Evolutionary conservation across 2,797 vertebrate species (phyloP).

Genomic region (Enteromius mattozi): DNA sequence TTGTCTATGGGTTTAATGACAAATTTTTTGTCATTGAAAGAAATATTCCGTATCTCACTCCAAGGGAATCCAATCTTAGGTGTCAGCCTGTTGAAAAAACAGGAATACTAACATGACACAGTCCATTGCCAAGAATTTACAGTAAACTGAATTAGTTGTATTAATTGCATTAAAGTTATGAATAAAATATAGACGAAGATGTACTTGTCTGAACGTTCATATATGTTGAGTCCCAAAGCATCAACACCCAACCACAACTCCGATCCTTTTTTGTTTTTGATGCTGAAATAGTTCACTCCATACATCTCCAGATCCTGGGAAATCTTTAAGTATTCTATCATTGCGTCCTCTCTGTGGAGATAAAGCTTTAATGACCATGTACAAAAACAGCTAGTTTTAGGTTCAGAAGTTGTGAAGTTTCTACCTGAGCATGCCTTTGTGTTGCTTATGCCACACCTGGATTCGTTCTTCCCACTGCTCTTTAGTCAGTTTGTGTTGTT

Average conservation of each 20-base stretch:
- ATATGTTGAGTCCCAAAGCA: slow-evolving; percentile 95
- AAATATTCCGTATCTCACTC: slow-evolving; percentile 98
- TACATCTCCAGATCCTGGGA: slow-evolving; percentile 99
- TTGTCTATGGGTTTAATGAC: slow-evolving; percentile 98
- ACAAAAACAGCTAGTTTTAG: background rate
- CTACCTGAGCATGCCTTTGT: slow-evolving; percentile 93
- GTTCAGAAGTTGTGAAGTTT: background rate
- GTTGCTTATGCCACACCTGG: slow-evolving; percentile 95
- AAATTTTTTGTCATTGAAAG: slow-evolving; percentile 99
- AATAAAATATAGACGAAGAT: background rate
- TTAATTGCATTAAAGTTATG: background rate
- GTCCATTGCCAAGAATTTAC: background rate
- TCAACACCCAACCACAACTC: slow-evolving; percentile 96
- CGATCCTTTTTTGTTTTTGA: slow-evolving; percentile 98
- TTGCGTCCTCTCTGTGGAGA: slow-evolving; percentile 89
- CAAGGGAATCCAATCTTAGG: slow-evolving; percentile 98
- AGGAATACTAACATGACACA: background rate
- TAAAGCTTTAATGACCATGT: background rate
- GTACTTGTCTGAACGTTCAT: slow-evolving; percentile 95
- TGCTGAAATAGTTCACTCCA: slow-evolving; percentile 95
- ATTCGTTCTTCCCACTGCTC: slow-evolving; percentile 97
- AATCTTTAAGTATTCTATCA: slow-evolving; percentile 97
- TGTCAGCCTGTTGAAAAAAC: slow-evolving; percentile 83
- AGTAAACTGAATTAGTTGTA: background rate
- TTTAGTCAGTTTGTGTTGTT: slow-evolving; percentile 96